A percentile compares a stretch with the other conserved stretches of the same genome.
Evolutionary conservation across 64 coral and sea anemone genomes (phyloP).

Genomic region (Anthopleura sola): DNA sequence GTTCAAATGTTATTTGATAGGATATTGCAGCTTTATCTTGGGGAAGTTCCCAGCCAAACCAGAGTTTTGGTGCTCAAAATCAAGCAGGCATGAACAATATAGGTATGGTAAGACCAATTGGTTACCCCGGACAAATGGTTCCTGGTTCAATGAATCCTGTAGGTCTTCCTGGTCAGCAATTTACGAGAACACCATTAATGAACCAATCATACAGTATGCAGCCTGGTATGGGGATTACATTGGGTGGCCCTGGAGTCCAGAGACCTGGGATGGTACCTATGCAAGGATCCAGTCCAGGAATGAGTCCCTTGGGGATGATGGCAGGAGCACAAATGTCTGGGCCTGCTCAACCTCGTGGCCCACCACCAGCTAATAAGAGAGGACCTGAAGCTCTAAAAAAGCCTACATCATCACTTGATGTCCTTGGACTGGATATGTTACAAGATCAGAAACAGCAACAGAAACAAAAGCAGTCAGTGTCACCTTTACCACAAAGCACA

Average conservation of each 20-base stretch:
- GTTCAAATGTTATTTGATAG: neutral
- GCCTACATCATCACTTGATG: constrained; percentile 57
- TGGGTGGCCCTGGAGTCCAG: neutral
- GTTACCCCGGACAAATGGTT: neutral
- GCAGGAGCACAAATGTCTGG: constrained; percentile 7
- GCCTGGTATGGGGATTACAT: constrained; percentile 14
- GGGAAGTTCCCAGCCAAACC: neutral
- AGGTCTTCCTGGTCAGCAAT: neutral
- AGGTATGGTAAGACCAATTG: constrained; percentile 22
- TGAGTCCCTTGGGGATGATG: constrained; percentile 23
- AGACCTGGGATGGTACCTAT: constrained; percentile 53
- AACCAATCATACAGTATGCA: constrained; percentile 2
- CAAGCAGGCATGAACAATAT: neutral
- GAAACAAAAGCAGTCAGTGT: constrained; percentile 68
- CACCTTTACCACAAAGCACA: constrained; percentile 39
- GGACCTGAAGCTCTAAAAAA: constrained; percentile 29
- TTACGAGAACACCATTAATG: neutral
- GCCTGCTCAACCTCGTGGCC: constrained; percentile 39
- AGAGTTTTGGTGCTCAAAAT: neutral
- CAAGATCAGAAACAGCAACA: constrained; percentile 91
- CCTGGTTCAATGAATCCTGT: neutral
- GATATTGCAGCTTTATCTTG: constrained; percentile 18
- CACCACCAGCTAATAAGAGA: constrained; percentile 41
- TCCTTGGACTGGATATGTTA: constrained; percentile 69
- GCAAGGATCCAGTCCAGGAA: constrained; percentile 31